Conservation (phyloP, 2,797 vertebrate genomes). For the Hoplostethus mediterraneus region DNA sequence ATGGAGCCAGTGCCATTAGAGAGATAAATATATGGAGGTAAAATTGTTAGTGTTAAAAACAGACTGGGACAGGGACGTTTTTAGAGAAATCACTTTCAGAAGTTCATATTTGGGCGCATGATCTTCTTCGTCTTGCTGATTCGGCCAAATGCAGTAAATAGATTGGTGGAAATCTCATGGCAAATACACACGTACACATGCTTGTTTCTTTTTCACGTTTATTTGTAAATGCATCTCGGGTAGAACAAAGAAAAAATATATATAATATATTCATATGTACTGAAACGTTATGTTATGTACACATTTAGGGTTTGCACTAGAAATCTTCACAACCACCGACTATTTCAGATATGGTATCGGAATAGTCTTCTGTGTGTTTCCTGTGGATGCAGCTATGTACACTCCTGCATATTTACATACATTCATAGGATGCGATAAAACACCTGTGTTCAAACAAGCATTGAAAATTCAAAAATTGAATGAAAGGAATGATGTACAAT, state of each 20-base stretch:
- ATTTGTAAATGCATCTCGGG: conserved; percentile 97
- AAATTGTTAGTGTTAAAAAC: too few species aligned
- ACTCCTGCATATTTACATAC: conserved; percentile 95
- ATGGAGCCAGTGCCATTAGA: too few species aligned
- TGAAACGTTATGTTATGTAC: conserved; percentile 93
- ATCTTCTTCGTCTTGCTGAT: neutral
- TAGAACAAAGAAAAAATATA: conserved; percentile 89
- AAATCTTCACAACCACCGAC: conserved; percentile 88
- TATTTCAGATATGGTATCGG: conserved; percentile 86
- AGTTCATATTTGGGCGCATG: too few species aligned
- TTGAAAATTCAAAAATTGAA: conserved; percentile 88
- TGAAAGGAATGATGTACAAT: conserved; percentile 87
- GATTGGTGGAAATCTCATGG: too few species aligned
- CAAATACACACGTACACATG: too few species aligned
- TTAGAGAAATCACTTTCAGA: too few species aligned
- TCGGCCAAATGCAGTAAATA: too few species aligned
- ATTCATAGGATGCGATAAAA: conserved; percentile 96
- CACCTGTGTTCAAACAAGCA: conserved; percentile 88
- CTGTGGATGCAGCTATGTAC: conserved; percentile 87
- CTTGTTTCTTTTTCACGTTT: conserved; percentile 86
- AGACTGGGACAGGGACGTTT: too few species aligned
- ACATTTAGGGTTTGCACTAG: conserved; percentile 89
- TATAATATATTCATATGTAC: conserved; percentile 82
- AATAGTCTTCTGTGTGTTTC: conserved; percentile 82
- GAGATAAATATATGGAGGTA: too few species aligned